These are phyloP conservation scores for Plutomurus gul DNA, from an alignment of 1,140 invertebrate genomes.

Conservation along the genomic window DNA sequence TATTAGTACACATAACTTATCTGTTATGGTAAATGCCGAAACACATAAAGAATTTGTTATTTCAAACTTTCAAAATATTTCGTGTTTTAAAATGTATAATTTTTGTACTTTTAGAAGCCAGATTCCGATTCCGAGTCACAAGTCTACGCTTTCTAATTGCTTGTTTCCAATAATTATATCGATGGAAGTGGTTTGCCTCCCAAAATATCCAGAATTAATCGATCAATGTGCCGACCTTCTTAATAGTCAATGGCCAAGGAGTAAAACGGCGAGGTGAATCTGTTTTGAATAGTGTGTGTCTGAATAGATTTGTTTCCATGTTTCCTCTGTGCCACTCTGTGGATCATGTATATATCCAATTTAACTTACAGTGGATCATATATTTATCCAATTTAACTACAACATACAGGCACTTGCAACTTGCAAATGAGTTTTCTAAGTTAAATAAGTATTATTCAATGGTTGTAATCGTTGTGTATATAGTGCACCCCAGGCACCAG, in stretches of 20 bases:
- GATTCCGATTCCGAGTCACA: not conserved
- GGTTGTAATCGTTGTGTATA: no score
- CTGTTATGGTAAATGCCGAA: not conserved
- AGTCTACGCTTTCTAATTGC: not conserved
- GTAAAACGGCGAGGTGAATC: constrained; percentile 68
- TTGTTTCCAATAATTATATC: not conserved
- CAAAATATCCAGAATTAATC: constrained; percentile 69
- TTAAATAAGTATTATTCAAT: not conserved
- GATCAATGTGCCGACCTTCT: constrained; percentile 71
- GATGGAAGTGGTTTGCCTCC: constrained; percentile 66
- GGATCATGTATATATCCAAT: not conserved
- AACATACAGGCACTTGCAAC: no score
- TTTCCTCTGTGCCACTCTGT: not conserved
- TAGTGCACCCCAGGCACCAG: no score
- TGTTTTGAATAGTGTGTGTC: no score
- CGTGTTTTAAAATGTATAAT: not conserved
- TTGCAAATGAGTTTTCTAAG: not conserved
- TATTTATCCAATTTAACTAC: no score
- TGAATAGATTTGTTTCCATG: no score
- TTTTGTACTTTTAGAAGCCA: not conserved
- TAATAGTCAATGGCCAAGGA: constrained; percentile 79
- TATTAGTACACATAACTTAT: no score
- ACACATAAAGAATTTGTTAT: not conserved
- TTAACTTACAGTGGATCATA: not conserved
- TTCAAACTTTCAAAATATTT: not conserved